Evolutionary conservation across 2,888 invertebrate genomes (phyloP), one percentile per base, ranked within the genome.

Genomic region (Morinoia aosen): DNA sequence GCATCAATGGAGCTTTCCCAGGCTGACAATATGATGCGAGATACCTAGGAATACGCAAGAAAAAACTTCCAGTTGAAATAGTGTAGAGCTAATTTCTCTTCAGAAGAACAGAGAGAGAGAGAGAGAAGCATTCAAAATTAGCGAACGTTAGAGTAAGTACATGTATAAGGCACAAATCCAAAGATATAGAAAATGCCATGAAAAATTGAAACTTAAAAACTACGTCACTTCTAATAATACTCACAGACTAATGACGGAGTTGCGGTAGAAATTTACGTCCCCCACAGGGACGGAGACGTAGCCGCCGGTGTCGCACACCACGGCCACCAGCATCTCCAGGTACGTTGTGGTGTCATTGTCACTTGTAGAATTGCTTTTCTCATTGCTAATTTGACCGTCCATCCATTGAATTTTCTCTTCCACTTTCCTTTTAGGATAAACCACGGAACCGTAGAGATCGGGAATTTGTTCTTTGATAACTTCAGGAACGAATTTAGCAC

Each of bases 401-500:
- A 57, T 93, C 93, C 93, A 93, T 57, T 93, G 0, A 57, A 57
- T 25, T 57, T 93, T 57, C 25, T 93, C 93, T 12, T 93, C 58
- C 33, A 93, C 56, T 57, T 93, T 56, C 33, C 19, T 57, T 57
- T 33, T n/a, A 93, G 93, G 93, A 57, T 14, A 93, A 33, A 93
- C 57, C 12, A 57, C 56, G 10, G 48, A 11, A 39, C 33, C 93
- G 48, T 93, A 93, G 33, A 93, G 93, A 33, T 93, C 93, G 57
- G 93, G 93, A 93, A 93, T 93, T 48, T 93, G 93, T 57, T 93
- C 93, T 5, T 57, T 93, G 11, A 93, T 93, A 57, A 93, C 40
- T 57, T 93, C 93, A 56, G 93, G 93, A 57, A 93, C 93, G n/a
- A 93, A 40, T 10, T 8, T 40, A 4, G 48, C 39, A 33, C 39